phyloP scores from a whole-genome alignment of 1,140 invertebrate species.

The Liolophura sinensis region DNA sequence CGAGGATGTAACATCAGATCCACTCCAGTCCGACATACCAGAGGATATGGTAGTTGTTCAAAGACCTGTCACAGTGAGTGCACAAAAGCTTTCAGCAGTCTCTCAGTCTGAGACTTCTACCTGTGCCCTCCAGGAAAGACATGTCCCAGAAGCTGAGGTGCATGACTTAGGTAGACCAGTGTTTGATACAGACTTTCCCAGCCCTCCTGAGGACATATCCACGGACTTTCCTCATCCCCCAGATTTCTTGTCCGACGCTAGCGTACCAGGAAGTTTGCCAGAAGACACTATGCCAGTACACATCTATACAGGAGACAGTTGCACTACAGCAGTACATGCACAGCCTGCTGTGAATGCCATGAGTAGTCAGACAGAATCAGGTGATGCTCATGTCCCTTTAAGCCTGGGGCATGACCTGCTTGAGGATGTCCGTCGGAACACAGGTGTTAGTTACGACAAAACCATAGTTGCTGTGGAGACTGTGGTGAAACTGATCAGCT shows the following conservation, averaged over 20 bases:
- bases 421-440: slow-evolving; percentile 73
- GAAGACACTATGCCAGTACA: slow-evolving; percentile 3
- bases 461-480: slow-evolving; percentile 81
- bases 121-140: too few relatives aligned
- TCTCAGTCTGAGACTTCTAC: too few relatives aligned
- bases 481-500: slow-evolving; percentile 64
- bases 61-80: too few relatives aligned
- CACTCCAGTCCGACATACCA: too few relatives aligned
- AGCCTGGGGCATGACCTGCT: slow-evolving; percentile 49
- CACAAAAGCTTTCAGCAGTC: too few relatives aligned
- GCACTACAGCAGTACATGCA: slow-evolving; percentile 6
- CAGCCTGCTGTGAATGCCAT: slow-evolving; percentile 12
- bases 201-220: not conserved
- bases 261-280: not conserved
- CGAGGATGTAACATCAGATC: too few relatives aligned
- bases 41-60: too few relatives aligned
- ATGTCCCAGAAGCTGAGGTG: too few relatives aligned
- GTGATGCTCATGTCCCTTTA: slow-evolving; percentile 20
- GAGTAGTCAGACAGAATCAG: slow-evolving; percentile 15
- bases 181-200: too few relatives aligned
- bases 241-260: slow-evolving; percentile 1
- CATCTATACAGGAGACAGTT: not conserved
- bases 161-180: too few relatives aligned
- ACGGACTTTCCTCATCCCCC: slow-evolving; percentile 17
- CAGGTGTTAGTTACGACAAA: slow-evolving; percentile 83